A percentile compares a stretch with the other conserved stretches of the same genome.
These are phyloP conservation scores for Arctopsyche grandis DNA, from an alignment of 1,140 invertebrate genomes.

Conservation along the genomic window DNA sequence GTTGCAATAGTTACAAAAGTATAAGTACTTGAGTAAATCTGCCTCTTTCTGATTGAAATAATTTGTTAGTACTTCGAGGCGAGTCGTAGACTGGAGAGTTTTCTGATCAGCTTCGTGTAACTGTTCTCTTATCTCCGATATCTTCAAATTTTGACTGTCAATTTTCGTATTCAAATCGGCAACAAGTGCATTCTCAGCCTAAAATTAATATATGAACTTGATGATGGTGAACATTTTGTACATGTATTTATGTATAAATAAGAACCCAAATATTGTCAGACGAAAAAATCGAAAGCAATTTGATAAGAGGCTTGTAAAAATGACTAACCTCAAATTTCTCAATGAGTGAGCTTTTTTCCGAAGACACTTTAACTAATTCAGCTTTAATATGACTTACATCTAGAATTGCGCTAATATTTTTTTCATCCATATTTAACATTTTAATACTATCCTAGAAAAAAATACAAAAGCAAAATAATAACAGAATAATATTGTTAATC, in stretches of 20 bases:
- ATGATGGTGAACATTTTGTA: not conserved
- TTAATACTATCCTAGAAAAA: constrained; percentile 61
- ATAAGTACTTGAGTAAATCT: constrained; percentile 79
- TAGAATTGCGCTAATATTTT: constrained; percentile 60
- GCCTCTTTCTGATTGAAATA: constrained; percentile 91
- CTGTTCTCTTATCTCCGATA: constrained; percentile 69
- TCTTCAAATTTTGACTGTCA: constrained; percentile 55
- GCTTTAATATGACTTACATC: constrained; percentile 64
- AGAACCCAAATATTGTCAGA: too few species aligned
- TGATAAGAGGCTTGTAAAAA: constrained; percentile 4
- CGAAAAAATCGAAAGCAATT: too few species aligned
- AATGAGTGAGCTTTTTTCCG: constrained; percentile 45
- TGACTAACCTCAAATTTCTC: constrained; percentile 48
- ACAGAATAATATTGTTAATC: not conserved
- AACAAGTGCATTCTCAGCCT: constrained; percentile 61
- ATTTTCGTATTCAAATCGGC: constrained; percentile 62
- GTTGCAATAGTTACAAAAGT: not conserved
- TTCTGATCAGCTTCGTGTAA: constrained; percentile 79
- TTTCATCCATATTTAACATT: constrained; percentile 61
- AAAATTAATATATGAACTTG: constrained; percentile 51
- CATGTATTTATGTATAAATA: constrained; percentile 56
- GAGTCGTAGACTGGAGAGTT: constrained; percentile 82
- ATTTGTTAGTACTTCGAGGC: constrained; percentile 83
- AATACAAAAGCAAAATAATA: not conserved
- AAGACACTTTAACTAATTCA: constrained; percentile 58